Conservation (phyloP, 2,113 vertebrate genomes). For the Phainopepla nitens region DNA sequence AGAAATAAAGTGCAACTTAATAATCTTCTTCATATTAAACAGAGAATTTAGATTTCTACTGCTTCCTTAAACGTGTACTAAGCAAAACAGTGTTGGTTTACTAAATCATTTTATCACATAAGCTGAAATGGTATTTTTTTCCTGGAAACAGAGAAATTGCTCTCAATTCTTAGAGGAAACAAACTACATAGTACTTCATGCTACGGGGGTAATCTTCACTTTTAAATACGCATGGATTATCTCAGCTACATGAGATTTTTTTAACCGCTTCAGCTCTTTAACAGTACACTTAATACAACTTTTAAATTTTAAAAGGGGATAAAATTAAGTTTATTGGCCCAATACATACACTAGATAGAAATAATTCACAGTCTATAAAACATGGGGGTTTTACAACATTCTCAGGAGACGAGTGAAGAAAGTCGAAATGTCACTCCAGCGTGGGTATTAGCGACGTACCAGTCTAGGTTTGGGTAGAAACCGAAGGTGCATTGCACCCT, state of each 20-base stretch:
- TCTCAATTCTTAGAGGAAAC: neutral
- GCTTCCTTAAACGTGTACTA: neutral
- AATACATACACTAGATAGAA: neutral
- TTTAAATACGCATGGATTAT: neutral
- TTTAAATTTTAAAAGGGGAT: neutral
- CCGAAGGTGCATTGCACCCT: neutral
- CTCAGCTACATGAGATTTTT: neutral
- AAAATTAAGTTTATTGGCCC: neutral
- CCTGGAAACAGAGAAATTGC: neutral
- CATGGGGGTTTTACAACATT: rapidly evolving
- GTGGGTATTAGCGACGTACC: rapidly evolving
- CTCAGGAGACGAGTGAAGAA: neutral
- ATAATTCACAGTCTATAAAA: neutral
- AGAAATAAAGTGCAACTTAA: neutral
- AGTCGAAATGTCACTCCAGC: no score
- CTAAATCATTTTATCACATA: neutral
- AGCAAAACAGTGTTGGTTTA: neutral
- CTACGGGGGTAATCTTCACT: neutral
- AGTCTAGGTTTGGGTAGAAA: neutral
- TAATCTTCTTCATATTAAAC: neutral
- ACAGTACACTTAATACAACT: no score
- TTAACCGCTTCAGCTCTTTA: rapidly evolving
- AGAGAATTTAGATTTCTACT: neutral
- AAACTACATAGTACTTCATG: neutral
- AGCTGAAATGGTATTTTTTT: neutral